Evolutionary conservation across 1,140 invertebrate species (phyloP).

Genomic region (Zaprionus capensis): DNA sequence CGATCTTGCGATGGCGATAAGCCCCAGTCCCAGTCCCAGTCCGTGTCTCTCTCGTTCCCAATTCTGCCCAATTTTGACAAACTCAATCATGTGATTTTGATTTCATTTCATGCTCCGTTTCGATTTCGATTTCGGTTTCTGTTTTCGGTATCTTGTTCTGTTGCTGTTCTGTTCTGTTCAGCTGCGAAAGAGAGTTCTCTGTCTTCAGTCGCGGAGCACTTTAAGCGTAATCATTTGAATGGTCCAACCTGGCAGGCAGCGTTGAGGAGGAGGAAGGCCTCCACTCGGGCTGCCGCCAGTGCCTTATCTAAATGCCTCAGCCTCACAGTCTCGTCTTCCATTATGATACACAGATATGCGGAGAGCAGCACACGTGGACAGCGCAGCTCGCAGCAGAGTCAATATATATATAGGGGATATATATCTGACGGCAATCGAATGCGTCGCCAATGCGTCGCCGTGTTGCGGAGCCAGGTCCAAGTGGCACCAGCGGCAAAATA

Average conservation of each 20-base stretch:
- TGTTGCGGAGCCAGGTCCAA: constrained; percentile 10
- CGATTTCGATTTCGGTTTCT: constrained; percentile 2
- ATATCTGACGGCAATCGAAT: constrained; percentile 71
- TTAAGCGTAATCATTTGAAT: constrained; percentile 75
- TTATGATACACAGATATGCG: constrained; percentile 83
- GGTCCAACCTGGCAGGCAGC: constrained; percentile 59
- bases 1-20: constrained; percentile 51
- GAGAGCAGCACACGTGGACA: constrained; percentile 61
- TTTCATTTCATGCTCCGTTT: neutral
- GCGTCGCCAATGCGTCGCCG: constrained; percentile 73
- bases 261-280: neutral
- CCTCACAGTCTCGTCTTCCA: constrained; percentile 85
- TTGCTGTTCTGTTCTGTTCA: neutral
- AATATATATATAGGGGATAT: constrained; percentile 15
- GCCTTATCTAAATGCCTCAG: constrained; percentile 83
- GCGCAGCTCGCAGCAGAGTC: neutral
- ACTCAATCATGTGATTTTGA: constrained; percentile 58
- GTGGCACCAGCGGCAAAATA: constrained; percentile 18
- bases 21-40: neutral
- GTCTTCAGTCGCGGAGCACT: constrained; percentile 52
- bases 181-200: constrained; percentile 5
- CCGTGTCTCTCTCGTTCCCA: no score
- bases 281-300: constrained; percentile 23
- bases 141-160: constrained; percentile 3
- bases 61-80: constrained; percentile 34